A percentile compares a stretch with the other conserved stretches of the same genome.
Evolutionary conservation across 2,797 vertebrate species (phyloP).

Genomic region (Enteromius paludinosus): DNA sequence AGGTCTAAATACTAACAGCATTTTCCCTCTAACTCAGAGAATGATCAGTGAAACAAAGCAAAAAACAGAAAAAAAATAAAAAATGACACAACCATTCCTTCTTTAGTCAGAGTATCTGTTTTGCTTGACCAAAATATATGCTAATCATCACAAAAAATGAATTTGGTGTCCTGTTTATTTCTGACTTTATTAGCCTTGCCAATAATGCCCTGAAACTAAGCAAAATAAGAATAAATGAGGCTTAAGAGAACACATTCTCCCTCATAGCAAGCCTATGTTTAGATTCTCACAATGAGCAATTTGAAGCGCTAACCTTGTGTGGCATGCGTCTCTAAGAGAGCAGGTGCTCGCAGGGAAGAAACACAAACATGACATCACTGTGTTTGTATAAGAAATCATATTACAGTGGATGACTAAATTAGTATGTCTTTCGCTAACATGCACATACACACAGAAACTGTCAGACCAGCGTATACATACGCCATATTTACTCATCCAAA

Average conservation of each 20-base stretch:
- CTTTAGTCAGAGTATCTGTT: constrained; percentile 14
- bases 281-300: constrained; percentile 25
- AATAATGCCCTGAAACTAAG: constrained; percentile 21
- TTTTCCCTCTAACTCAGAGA: not conserved
- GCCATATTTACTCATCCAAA: not conserved
- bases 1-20: not conserved
- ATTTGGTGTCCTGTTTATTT: not conserved
- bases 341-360: not conserved
- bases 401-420: not conserved
- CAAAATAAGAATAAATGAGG: not conserved
- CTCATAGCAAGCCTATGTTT: constrained; percentile 5
- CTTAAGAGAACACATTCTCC: not conserved
- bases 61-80: not conserved
- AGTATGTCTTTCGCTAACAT: not conserved
- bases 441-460: constrained; percentile 17
- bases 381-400: not conserved
- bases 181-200: constrained; percentile 10
- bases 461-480: constrained; percentile 3
- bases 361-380: constrained; percentile 18
- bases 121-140: constrained; percentile 20
- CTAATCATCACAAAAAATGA: not conserved
- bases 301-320: not conserved
- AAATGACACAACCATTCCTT: not conserved
- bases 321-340: not conserved
- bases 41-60: not conserved